These are phyloP conservation scores for Brienomyrus longianalis DNA, from an alignment of 2,113 vertebrate genomes.

Conservation along the genomic window DNA sequence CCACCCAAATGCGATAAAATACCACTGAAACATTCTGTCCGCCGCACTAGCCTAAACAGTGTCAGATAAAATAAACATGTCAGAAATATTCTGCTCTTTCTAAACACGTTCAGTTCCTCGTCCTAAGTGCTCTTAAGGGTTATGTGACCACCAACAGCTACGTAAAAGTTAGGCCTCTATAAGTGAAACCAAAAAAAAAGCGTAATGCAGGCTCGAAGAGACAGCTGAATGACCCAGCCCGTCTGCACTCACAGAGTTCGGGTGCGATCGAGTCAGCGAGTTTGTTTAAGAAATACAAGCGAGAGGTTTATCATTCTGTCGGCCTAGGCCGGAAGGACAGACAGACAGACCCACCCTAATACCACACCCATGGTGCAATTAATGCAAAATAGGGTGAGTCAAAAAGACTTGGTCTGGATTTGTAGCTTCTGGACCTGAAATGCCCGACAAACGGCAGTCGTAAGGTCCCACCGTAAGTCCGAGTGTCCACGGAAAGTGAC, in stretches of 20 bases:
- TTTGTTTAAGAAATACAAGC: background rate
- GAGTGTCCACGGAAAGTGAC: background rate
- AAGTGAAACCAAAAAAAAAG: background rate
- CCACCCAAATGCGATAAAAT: background rate
- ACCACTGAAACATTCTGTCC: background rate
- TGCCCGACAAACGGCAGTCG: background rate
- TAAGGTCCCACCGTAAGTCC: background rate
- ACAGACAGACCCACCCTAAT: background rate
- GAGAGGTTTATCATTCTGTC: background rate
- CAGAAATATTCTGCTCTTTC: background rate
- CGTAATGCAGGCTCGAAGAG: background rate
- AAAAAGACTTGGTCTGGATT: background rate
- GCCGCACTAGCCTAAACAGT: background rate
- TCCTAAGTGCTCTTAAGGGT: slow-evolving; percentile 1
- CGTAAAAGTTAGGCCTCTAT: background rate
- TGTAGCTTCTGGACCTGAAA: background rate
- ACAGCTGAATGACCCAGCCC: background rate
- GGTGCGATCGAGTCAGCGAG: background rate
- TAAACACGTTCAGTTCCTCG: background rate
- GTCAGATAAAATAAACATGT: slow-evolving; percentile 1
- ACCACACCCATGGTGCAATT: background rate
- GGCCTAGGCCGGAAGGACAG: background rate
- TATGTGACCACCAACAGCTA: background rate
- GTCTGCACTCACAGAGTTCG: background rate
- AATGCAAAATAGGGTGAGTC: background rate